Conservation (phyloP, 2,113 vertebrate genomes). For the Tupaia chinensis region DNA sequence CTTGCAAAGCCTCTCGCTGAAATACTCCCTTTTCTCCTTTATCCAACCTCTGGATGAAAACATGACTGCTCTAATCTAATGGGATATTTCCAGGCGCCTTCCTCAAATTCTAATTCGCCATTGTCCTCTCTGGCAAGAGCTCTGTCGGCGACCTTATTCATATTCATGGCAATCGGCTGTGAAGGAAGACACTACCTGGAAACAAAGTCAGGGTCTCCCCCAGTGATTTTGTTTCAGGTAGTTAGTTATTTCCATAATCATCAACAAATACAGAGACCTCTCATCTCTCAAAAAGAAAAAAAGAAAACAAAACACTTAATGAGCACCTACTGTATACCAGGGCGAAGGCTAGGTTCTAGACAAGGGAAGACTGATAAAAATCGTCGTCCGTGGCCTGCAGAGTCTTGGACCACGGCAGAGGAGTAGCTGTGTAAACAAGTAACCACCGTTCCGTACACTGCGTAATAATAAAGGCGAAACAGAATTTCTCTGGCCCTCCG, state of each 20-base stretch:
- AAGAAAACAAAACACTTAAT: not conserved
- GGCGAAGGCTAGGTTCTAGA: not conserved
- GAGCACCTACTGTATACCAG: conserved; percentile 8
- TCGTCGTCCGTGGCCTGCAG: not conserved
- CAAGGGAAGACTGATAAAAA: conserved; percentile 3
- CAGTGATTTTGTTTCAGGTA: conserved; percentile 2
- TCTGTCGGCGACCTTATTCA: not conserved
- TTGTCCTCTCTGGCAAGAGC: conserved; percentile 50
- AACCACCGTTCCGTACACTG: not conserved
- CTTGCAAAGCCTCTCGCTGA: conserved; percentile 33
- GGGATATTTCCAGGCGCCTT: conserved; percentile 44
- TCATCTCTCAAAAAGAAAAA: not conserved
- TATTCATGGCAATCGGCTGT: not conserved
- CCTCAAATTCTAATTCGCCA: conserved; percentile 45
- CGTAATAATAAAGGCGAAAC: not conserved
- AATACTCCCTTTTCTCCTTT: conserved; percentile 53
- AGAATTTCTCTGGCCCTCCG: not conserved
- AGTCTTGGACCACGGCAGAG: not conserved
- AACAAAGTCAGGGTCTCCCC: not conserved
- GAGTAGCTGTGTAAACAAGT: not conserved
- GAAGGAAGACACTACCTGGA: not conserved
- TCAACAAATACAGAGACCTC: not conserved
- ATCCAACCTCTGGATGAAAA: conserved; percentile 7
- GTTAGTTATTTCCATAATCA: not conserved
- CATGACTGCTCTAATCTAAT: not conserved